Evolutionary conservation across 2,113 vertebrate genomes (phyloP), one percentile per base, ranked within the genome.

Genomic region (Dipodomys merriami): DNA sequence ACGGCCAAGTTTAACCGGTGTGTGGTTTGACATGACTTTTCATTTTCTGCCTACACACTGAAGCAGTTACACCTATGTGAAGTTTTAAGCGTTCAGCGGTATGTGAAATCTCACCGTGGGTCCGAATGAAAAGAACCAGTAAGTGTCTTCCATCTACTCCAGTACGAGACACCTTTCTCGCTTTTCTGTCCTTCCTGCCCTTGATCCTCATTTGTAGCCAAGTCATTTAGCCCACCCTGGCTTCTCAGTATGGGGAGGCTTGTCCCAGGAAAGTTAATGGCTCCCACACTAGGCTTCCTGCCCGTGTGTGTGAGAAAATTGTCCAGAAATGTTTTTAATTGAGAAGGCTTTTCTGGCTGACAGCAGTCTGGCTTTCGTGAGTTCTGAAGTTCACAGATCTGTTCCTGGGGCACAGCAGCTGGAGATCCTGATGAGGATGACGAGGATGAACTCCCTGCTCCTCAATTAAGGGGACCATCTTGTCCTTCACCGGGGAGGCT

Each of bases 151-250:
- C 39, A 53, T 49, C 18, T 57, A 68, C 15, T 2, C 74, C 7
- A 3, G 22, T 73, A 23, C 25, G 10, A 1, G 16, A 1, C 0
- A 0, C 27, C 30, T 71, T 23, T 6, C 49, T 85, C 13, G 18
- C 68, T 78, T 35, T 53, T 88, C 77, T 60, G 6, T 76, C 6
- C 13, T 33, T 22, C 1, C 3, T 30, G 23, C 25, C 30, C 80
- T 88, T 44, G 22, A 25, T 76, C 53, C 76, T 39, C 22, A 5
- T 10, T 80, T 25, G 11, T 16, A 39, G 65, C 46, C 64, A 72
- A 60, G 18, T 27, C 27, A 0, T 23, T n/a, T 1, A 65, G 25
- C 33, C 35, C 15, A 4, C 2, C 2, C 10, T 7, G n/a, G 19
- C 46, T 64, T 18, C 20, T 64, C 13, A 1, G 57, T 0, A 0